Conservation (phyloP, 2,797 vertebrate genomes). For the Hephaestus fuliginosus region DNA sequence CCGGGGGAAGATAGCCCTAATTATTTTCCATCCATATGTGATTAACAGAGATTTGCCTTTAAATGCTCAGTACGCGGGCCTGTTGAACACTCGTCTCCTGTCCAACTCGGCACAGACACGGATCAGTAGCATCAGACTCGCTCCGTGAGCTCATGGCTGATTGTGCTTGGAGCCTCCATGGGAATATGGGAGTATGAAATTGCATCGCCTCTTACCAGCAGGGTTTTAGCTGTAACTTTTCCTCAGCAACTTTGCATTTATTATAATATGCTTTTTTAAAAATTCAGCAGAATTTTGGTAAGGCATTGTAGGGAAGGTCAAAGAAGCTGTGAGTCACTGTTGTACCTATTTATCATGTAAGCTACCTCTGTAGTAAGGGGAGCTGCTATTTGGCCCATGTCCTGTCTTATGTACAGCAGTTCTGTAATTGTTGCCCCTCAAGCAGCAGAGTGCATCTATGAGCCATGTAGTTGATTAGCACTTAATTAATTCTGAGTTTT, state of each 20-base stretch:
- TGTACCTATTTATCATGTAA: slow-evolving; percentile 37
- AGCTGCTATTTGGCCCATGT: neutral
- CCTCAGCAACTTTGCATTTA: slow-evolving; percentile 17
- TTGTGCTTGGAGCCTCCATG: slow-evolving; percentile 22
- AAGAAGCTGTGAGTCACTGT: neutral
- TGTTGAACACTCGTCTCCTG: slow-evolving; percentile 43
- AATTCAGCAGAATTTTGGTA: slow-evolving; percentile 31
- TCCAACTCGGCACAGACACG: slow-evolving; percentile 34
- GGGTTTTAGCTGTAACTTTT: slow-evolving; percentile 8
- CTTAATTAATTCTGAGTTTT: slow-evolving; percentile 51
- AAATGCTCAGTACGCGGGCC: slow-evolving; percentile 44
- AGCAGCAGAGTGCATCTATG: slow-evolving; percentile 3
- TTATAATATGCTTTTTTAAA: slow-evolving; percentile 15
- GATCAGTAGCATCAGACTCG: slow-evolving; percentile 36
- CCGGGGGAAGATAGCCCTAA: slow-evolving; percentile 62
- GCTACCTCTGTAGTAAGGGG: neutral
- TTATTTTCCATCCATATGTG: slow-evolving; percentile 75
- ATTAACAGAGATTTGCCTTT: slow-evolving; percentile 72
- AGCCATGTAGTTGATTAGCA: slow-evolving; percentile 18
- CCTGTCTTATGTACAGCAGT: slow-evolving; percentile 1
- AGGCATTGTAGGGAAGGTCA: slow-evolving; percentile 29
- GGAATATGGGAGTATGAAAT: slow-evolving; percentile 23
- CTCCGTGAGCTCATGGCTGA: slow-evolving; percentile 10
- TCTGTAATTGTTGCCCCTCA: slow-evolving; percentile 18
- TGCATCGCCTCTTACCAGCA: neutral